Percentiles rank a stretch among this genome's conserved stretches.
Conservation (phyloP, 2,797 vertebrate species). For the Labeo calbasu region DNA sequence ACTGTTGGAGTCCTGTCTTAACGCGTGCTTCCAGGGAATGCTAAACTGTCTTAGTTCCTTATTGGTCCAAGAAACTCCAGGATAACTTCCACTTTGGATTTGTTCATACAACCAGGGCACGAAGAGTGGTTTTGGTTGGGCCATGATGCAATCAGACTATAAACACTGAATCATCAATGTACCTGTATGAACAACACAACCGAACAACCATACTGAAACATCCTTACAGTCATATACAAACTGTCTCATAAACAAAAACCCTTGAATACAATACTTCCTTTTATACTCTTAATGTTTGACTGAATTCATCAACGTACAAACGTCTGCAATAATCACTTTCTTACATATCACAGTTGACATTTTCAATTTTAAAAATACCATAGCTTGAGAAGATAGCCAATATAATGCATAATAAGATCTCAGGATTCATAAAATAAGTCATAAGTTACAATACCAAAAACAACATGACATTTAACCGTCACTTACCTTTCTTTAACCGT, state of each 20-base stretch:
- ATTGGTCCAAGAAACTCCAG: constrained; percentile 84
- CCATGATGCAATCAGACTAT: constrained; percentile 68
- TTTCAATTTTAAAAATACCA: not conserved
- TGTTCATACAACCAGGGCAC: constrained; percentile 83
- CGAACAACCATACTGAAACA: not conserved
- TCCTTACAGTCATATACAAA: not conserved
- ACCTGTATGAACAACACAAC: not conserved
- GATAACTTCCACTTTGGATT: constrained; percentile 76
- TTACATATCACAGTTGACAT: not conserved
- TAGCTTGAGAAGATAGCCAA: not conserved
- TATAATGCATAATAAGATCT: not conserved
- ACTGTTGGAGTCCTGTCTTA: constrained; percentile 81
- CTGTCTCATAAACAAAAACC: not conserved
- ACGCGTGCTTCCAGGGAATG: constrained; percentile 88
- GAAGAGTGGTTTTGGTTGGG: constrained; percentile 80
- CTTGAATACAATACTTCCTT: not conserved
- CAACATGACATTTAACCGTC: not conserved
- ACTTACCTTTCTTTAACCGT: not conserved
- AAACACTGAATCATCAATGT: not conserved
- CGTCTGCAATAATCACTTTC: too few relatives aligned
- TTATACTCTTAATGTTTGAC: not conserved
- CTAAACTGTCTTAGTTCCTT: constrained; percentile 75
- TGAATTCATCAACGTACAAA: not conserved
- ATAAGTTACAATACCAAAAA: not conserved
- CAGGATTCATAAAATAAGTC: not conserved